Evolutionary conservation across 2,888 invertebrate species (phyloP).

Genomic region (Nemotelus nigrinus): DNA sequence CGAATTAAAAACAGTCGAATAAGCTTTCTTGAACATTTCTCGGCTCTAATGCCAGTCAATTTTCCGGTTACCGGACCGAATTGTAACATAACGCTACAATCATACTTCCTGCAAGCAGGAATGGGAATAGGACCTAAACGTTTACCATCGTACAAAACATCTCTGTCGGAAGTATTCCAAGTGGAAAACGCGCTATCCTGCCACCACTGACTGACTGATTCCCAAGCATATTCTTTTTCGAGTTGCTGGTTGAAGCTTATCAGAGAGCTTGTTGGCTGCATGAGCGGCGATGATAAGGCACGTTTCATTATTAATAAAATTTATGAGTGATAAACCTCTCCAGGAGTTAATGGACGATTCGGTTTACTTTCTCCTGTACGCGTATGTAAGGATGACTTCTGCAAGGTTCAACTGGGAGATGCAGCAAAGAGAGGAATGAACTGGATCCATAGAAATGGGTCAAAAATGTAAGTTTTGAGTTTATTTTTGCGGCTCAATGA

Average conservation of each 20-base stretch:
- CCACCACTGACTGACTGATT: not conserved
- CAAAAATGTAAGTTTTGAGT: not conserved
- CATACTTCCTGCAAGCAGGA: too few relatives aligned
- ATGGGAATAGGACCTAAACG: not conserved
- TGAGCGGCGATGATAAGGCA: slow-evolving; percentile 44
- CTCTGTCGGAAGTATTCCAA: not conserved
- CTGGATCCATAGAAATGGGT: too few relatives aligned
- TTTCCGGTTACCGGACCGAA: too few relatives aligned
- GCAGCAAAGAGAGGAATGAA: too few relatives aligned
- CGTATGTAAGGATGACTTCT: too few relatives aligned
- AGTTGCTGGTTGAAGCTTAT: too few relatives aligned
- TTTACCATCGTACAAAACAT: not conserved
- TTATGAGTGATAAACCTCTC: slow-evolving; percentile 41
- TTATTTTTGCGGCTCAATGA: not conserved
- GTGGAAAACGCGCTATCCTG: not conserved
- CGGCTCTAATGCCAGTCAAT: not conserved
- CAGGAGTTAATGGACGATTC: not conserved
- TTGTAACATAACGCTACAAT: too few relatives aligned
- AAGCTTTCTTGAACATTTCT: not conserved
- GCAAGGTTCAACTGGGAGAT: too few relatives aligned
- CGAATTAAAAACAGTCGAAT: slow-evolving; percentile 41
- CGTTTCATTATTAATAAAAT: slow-evolving; percentile 43
- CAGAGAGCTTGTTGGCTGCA: slow-evolving; percentile 7
- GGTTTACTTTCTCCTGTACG: too few relatives aligned
- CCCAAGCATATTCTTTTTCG: slow-evolving; percentile 38